These are phyloP conservation scores for Laterallus jamaicensis DNA, from an alignment of 2,113 vertebrate genomes.

Conservation along the genomic window DNA sequence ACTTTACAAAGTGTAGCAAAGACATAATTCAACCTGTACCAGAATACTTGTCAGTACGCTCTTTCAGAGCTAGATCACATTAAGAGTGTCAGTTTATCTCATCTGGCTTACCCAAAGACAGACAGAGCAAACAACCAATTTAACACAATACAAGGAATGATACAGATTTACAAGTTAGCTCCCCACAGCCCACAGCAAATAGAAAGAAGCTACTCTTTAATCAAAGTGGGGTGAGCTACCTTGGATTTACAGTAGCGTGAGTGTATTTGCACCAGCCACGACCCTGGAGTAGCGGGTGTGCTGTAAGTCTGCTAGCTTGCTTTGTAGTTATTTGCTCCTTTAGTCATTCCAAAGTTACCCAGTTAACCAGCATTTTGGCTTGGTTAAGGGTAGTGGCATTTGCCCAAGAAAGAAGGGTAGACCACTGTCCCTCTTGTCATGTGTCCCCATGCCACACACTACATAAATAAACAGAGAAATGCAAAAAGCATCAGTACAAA, in stretches of 20 bases:
- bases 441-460: background rate
- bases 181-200: background rate
- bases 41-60: background rate
- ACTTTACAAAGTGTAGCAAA: background rate
- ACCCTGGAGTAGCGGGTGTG: background rate
- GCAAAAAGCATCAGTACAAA: background rate
- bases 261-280: background rate
- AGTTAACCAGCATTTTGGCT: background rate
- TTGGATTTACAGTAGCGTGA: background rate
- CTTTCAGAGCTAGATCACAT: background rate
- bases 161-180: background rate
- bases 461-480: background rate
- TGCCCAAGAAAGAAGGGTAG: background rate
- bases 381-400: background rate
- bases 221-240: background rate
- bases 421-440: background rate
- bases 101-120: background rate
- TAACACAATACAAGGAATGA: background rate
- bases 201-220: background rate
- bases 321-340: background rate
- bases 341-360: background rate
- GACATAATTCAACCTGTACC: background rate
- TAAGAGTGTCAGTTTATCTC: background rate
- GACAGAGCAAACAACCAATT: background rate
- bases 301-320: background rate